A percentile compares a stretch with the other conserved stretches of the same genome.
Conservation (phyloP, 2,888 invertebrate species). For the Drosophila imparisetae region DNA sequence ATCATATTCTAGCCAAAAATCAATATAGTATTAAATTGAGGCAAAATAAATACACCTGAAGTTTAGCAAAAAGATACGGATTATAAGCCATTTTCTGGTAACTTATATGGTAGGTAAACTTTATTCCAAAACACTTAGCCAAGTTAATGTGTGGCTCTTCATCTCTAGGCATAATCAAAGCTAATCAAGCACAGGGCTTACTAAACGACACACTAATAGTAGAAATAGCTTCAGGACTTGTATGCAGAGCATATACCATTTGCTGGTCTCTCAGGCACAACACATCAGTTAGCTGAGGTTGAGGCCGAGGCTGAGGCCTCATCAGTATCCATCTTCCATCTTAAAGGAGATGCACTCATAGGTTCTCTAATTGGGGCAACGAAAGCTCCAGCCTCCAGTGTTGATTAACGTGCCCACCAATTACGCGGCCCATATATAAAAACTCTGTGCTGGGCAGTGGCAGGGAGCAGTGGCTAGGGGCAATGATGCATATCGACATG, state of each 20-base stretch:
- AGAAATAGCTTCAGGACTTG: slow-evolving; percentile 54
- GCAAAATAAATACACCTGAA: neutral
- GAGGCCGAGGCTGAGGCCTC: slow-evolving; percentile 42
- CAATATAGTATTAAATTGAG: neutral
- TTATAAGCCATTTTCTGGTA: neutral
- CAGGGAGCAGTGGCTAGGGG: neutral
- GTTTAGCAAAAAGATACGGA: neutral
- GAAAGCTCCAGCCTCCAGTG: slow-evolving; percentile 38
- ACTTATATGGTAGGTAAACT: slow-evolving; percentile 2
- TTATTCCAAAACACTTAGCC: slow-evolving; percentile 30
- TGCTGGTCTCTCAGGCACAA: slow-evolving; percentile 11
- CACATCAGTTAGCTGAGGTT: slow-evolving; percentile 35
- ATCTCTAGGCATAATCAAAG: slow-evolving; percentile 61
- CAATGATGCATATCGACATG: slow-evolving; percentile 66
- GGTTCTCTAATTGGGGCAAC: slow-evolving; percentile 66
- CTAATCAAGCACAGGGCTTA: slow-evolving; percentile 58
- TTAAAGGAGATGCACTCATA: slow-evolving; percentile 62
- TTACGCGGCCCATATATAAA: slow-evolving; percentile 77
- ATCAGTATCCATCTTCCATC: slow-evolving; percentile 74
- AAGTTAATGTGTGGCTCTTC: slow-evolving; percentile 52
- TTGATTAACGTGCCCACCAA: slow-evolving; percentile 80
- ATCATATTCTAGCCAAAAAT: neutral
- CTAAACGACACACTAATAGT: slow-evolving; percentile 70
- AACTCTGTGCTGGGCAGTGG: slow-evolving; percentile 8
- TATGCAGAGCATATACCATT: slow-evolving; percentile 28